Evolutionary conservation across 1,140 invertebrate genomes (phyloP).

Genomic region (Drosophila santomea): DNA sequence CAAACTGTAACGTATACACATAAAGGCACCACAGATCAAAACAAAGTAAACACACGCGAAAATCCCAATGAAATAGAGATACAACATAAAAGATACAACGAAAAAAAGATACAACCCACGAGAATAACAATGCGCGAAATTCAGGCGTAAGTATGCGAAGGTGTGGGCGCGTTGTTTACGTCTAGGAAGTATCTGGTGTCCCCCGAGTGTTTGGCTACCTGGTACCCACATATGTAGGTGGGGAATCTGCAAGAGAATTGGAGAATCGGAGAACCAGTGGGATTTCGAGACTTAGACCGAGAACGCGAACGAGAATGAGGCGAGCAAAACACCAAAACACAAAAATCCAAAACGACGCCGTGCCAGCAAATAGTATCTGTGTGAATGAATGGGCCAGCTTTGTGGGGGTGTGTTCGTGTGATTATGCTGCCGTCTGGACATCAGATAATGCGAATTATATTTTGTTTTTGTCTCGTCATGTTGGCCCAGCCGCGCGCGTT

Average conservation of each 20-base stretch:
- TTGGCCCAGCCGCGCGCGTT: constrained; percentile 32
- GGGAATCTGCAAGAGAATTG: constrained; percentile 12
- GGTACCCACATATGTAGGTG: background rate
- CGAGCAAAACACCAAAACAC: constrained; percentile 74
- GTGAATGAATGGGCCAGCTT: constrained; percentile 26
- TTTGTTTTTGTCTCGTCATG: constrained; percentile 56
- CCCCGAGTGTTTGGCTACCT: background rate
- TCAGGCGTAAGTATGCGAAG: constrained; percentile 59
- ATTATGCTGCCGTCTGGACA: constrained; percentile 51
- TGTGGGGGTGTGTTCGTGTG: constrained; percentile 18
- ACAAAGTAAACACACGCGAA: constrained; percentile 13
- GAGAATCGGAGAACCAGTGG: constrained; percentile 8
- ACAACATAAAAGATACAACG: background rate
- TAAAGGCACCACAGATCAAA: constrained; percentile 7
- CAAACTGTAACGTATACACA: constrained; percentile 70
- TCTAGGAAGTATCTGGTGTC: constrained; percentile 41
- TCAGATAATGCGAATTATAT: constrained; percentile 60
- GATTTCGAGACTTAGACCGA: background rate
- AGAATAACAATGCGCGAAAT: constrained; percentile 59
- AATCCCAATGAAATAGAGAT: background rate
- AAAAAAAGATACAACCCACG: constrained; percentile 7
- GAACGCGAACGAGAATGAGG: constrained; percentile 39
- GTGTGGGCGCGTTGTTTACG: constrained; percentile 38
- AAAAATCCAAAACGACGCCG: constrained; percentile 30
- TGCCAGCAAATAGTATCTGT: constrained; percentile 37